A percentile compares a stretch with the other conserved stretches of the same genome.
Conservation (phyloP, 2,888 invertebrate genomes). For the Malthinus seriepunctatus region DNA sequence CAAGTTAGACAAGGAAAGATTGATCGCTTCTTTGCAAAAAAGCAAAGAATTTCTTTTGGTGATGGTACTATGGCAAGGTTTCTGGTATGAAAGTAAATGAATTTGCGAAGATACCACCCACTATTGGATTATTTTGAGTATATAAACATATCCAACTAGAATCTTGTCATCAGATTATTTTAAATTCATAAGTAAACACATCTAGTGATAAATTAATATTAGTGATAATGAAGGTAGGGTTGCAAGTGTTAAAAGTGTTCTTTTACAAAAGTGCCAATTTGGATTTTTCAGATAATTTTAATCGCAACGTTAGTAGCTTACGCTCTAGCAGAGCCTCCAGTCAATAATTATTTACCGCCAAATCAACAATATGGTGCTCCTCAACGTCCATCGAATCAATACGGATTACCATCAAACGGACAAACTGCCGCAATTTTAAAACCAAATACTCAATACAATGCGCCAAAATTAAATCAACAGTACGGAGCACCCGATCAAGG, state of each 20-base stretch:
- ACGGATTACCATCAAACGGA: slow-evolving; percentile 28
- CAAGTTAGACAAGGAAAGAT: slow-evolving; percentile 3
- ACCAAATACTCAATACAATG: slow-evolving; percentile 42
- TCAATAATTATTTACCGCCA: slow-evolving; percentile 48
- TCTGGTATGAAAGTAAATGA: slow-evolving; percentile 50
- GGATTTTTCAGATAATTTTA: slow-evolving; percentile 39
- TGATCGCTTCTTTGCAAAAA: background rate
- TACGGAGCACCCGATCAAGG: slow-evolving; percentile 33
- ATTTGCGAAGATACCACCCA: slow-evolving; percentile 47
- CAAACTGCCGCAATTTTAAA: slow-evolving; percentile 39
- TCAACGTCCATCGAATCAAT: slow-evolving; percentile 24
- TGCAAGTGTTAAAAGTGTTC: background rate
- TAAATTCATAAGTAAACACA: slow-evolving; percentile 1
- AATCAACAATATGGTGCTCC: slow-evolving; percentile 44
- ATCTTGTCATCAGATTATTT: slow-evolving; percentile 26
- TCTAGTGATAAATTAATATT: slow-evolving; percentile 8
- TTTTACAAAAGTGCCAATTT: slow-evolving; percentile 2
- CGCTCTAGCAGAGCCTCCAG: slow-evolving; percentile 51
- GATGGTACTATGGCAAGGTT: slow-evolving; percentile 46
- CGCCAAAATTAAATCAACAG: slow-evolving; percentile 32
- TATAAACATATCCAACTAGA: slow-evolving; percentile 44
- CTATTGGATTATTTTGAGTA: slow-evolving; percentile 44
- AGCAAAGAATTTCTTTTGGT: slow-evolving; percentile 28
- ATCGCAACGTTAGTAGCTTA: slow-evolving; percentile 40
- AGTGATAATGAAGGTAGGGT: slow-evolving; percentile 36